phyloP scores from a whole-genome alignment of 2,797 vertebrate genomes.

The Tragopan temminckii region DNA sequence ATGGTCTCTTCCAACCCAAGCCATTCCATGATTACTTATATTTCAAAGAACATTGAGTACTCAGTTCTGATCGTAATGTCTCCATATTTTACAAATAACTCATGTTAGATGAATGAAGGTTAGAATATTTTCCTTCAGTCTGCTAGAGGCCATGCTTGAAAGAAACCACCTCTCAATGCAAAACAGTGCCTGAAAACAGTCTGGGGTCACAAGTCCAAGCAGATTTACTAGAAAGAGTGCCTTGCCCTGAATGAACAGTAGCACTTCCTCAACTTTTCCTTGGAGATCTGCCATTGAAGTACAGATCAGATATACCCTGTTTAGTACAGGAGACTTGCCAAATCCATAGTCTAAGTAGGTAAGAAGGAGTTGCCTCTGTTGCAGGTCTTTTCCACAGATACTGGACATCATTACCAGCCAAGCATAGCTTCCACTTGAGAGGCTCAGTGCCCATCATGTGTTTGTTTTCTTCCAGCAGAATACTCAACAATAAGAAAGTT shows the following conservation, averaged over 20 bases:
- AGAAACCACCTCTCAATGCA: background rate
- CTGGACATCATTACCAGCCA: background rate
- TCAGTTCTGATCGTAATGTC: background rate
- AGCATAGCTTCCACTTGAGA: background rate
- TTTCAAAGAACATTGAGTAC: background rate
- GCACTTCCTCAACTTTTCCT: background rate
- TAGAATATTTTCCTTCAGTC: background rate
- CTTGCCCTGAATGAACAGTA: background rate
- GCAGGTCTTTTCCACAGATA: background rate
- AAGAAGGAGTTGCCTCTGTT: background rate
- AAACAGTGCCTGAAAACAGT: background rate
- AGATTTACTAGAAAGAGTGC: background rate
- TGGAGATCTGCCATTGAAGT: background rate
- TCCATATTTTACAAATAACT: background rate
- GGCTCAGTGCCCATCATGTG: background rate
- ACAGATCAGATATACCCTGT: background rate
- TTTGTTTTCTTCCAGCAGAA: background rate
- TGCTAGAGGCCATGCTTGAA: background rate
- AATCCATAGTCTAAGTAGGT: background rate
- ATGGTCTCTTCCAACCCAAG: background rate
- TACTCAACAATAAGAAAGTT: background rate
- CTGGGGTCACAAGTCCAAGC: background rate
- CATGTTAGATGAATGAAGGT: background rate
- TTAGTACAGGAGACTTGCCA: conserved; percentile 2
- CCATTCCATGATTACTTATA: background rate